Evolutionary conservation across 1,140 invertebrate species (phyloP), one percentile per base, ranked within the genome.

Genomic region (Hyles euphorbiae): DNA sequence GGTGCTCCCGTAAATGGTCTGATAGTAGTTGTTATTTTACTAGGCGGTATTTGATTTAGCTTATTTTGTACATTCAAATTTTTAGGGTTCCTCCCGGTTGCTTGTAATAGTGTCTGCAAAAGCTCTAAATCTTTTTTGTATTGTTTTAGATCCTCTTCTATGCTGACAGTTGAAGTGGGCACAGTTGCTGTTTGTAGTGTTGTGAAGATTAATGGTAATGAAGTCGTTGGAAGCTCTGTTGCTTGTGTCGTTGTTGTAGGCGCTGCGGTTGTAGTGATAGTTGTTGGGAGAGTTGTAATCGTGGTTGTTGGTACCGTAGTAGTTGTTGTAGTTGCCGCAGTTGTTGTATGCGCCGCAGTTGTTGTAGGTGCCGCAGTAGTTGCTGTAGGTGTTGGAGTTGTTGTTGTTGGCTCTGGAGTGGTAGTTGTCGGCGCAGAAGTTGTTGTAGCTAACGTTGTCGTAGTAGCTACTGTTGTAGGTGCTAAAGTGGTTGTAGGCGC

Each of bases 101-200:
- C 68, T 47, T 61, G 55, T 50, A 75, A 50, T 36, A 75, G 56
- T 11, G 62, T 61, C 54, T 76, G 64, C 3, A 76, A 44, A 45
- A 68, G n/a, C 53, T 67, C 56, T n/a, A 65, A 56, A 40, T 74
- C 69, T 60, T 72, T 49, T 61, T 69, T 55, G 49, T 69, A 73
- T 63, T 58, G 55, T 50, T 60, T 74, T 52, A 60, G 32, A 34
- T 70, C 60, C 12, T 68, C 70, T 58, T 71, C 65, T 12, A 57
- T 11, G 53, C 63, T 60, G 2, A 60, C 7, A 10, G 61, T 59
- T 36, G 66, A 51, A 46, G 63, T 9, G 49, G 53, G 53, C 53
- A 12, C 10, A 5, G 45, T 55, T 12, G 43, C 22, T 40, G 53
- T 60, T 63, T 51, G 50, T 52, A 56, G 49, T 55, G 53, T 51